phyloP scores from a whole-genome alignment of 2,797 vertebrate genomes.

The Euthynnus affinis region DNA sequence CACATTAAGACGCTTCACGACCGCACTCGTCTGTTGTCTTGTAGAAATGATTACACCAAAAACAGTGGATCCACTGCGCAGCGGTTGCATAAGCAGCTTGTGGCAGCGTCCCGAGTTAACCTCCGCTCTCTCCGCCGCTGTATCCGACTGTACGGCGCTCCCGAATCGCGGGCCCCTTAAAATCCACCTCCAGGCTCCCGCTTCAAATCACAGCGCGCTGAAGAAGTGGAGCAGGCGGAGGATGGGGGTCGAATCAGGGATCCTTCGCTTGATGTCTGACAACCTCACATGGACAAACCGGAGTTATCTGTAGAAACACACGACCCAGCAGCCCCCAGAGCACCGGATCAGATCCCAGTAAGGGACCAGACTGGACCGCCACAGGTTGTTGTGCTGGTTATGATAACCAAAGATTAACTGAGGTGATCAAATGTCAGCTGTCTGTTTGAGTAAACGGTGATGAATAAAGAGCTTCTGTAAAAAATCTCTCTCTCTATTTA shows the following conservation, averaged over 20 bases:
- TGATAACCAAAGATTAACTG: background rate
- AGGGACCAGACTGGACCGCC: too few relatives aligned
- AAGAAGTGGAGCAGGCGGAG: background rate
- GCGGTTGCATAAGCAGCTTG: constrained; percentile 32
- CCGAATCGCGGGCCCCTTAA: too few relatives aligned
- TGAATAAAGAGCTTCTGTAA: too few relatives aligned
- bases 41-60: constrained; percentile 17
- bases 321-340: background rate
- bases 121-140: background rate
- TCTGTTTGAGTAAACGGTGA: background rate
- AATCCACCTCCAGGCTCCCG: constrained; percentile 13
- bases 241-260: constrained; percentile 8
- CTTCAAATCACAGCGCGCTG: background rate
- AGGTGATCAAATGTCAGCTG: background rate
- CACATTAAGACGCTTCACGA: background rate
- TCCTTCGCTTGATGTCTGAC: background rate
- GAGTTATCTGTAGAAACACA: background rate
- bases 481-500: too few relatives aligned
- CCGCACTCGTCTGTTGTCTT: background rate
- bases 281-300: background rate
- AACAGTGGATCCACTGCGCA: background rate
- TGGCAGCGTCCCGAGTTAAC: constrained; percentile 27
- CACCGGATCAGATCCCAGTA: background rate
- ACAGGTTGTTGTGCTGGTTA: background rate
- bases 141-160: constrained; percentile 20